Conservation (phyloP, 2,888 invertebrate genomes). For the Campopleginae sp. region DNA sequence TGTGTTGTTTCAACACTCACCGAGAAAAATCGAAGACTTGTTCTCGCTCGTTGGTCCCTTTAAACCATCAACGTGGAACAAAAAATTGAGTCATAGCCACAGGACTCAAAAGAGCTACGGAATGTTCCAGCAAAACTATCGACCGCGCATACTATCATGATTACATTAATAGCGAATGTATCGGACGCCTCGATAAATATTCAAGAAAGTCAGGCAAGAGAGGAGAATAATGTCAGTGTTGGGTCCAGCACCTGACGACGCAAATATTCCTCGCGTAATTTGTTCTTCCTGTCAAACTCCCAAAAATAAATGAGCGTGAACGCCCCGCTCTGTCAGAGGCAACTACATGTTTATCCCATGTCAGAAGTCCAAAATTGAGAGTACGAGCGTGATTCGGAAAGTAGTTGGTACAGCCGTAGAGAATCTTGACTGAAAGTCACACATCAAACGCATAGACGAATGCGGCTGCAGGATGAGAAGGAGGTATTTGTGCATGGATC, state of each 20-base stretch:
- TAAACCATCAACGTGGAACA: no score
- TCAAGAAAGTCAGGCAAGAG: constrained; percentile 20
- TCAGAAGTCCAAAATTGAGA: constrained; percentile 4
- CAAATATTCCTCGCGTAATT: constrained; percentile 60
- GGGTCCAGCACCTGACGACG: constrained; percentile 63
- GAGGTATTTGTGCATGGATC: neutral
- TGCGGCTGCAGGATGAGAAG: neutral
- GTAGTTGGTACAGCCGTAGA: neutral
- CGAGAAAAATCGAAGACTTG: no score
- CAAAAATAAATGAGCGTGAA: constrained; percentile 60
- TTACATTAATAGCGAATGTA: neutral
- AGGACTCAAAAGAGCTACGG: neutral
- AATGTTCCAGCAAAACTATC: neutral
- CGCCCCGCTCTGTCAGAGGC: constrained; percentile 40
- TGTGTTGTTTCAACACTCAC: no score
- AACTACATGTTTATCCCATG: constrained; percentile 3
- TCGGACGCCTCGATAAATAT: neutral
- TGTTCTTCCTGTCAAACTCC: constrained; percentile 61
- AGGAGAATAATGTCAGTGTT: constrained; percentile 22
- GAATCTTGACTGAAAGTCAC: neutral
- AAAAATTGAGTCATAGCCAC: no score
- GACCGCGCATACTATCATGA: neutral
- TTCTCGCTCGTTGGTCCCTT: no score
- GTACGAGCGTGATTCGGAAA: neutral
- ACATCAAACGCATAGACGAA: neutral